Conservation (phyloP, 2,888 invertebrate genomes). For the Lycaena phlaeas region DNA sequence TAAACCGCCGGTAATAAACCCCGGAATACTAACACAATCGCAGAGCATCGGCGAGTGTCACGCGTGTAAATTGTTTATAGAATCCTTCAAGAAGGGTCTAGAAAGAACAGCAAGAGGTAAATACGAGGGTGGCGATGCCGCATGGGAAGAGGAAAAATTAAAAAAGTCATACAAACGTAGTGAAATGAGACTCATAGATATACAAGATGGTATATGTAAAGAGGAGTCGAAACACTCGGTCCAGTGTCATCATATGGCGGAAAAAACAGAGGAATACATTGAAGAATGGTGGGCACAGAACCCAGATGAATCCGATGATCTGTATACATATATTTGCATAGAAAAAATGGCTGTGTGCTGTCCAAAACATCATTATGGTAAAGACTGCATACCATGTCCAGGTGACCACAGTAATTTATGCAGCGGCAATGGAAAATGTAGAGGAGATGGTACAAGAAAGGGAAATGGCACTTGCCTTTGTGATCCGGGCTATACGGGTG, state of each 20-base stretch:
- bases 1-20: conserved; percentile 37
- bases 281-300: conserved; percentile 91
- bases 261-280: conserved; percentile 84
- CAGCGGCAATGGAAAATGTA: conserved; percentile 83
- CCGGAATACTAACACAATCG: conserved; percentile 39
- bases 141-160: conserved; percentile 93
- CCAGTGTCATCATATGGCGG: conserved; percentile 89
- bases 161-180: conserved; percentile 87
- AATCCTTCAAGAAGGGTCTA: conserved; percentile 86
- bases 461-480: conserved; percentile 94
- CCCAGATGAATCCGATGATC: conserved; percentile 44
- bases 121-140: conserved; percentile 94
- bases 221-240: conserved; percentile 80
- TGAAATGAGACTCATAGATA: conserved; percentile 92
- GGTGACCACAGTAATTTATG: conserved; percentile 84
- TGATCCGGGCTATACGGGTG: conserved; percentile 85
- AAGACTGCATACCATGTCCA: conserved; percentile 84
- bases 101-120: conserved; percentile 88
- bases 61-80: conserved; percentile 80
- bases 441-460: conserved; percentile 91
- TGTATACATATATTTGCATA: conserved; percentile 82
- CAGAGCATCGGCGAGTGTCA: conserved; percentile 82
- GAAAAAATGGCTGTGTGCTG: conserved; percentile 86
- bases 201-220: conserved; percentile 89
- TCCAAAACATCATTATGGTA: conserved; percentile 86